These are phyloP conservation scores for Mormoops blainvillei DNA, from an alignment of 2,113 vertebrate genomes.

Conservation along the genomic window DNA sequence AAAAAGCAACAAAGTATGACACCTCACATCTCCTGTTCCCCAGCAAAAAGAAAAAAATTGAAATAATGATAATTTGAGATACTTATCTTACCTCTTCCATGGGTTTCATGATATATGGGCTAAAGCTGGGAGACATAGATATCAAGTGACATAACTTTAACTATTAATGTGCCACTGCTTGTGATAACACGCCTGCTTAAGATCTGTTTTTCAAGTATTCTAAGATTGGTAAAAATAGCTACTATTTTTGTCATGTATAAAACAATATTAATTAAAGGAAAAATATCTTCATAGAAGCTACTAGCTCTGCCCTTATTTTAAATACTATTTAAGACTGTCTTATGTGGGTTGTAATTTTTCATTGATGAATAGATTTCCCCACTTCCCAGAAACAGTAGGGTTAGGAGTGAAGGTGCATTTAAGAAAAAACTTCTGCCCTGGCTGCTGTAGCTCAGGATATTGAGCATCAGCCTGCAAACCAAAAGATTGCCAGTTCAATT, in stretches of 20 bases:
- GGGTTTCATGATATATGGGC: background rate
- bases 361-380: background rate
- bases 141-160: background rate
- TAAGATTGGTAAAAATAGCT: background rate
- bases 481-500: no score
- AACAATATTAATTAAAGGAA: background rate
- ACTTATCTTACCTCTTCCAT: background rate
- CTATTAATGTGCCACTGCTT: background rate
- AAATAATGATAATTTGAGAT: background rate
- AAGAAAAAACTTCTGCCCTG: no score
- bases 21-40: background rate
- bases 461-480: no score
- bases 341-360: background rate
- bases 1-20: background rate
- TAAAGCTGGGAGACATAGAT: background rate
- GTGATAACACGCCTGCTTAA: background rate
- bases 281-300: background rate
- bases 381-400: background rate
- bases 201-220: background rate
- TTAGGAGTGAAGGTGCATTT: background rate
- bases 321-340: background rate
- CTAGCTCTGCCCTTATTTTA: background rate
- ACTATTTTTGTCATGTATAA: background rate
- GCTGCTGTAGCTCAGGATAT: no score
- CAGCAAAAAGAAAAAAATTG: background rate